Percentiles rank a stretch among this genome's conserved stretches.
phyloP scores from a whole-genome alignment of 2,797 vertebrate species.

The Acanthurus tractus region DNA sequence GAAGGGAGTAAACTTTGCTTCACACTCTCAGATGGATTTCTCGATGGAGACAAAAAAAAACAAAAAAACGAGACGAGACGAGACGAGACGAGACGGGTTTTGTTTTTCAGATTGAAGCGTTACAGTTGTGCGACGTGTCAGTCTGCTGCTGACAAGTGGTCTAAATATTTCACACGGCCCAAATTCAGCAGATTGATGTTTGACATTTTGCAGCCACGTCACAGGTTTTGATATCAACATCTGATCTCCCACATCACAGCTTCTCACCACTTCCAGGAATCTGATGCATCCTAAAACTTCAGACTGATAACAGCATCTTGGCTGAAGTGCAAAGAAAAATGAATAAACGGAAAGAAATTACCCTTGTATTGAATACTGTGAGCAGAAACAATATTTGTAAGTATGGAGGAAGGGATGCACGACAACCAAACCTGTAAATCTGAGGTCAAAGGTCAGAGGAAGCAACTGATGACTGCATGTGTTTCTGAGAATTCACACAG shows the following conservation, averaged over 20 bases:
- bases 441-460: neutral
- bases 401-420: neutral
- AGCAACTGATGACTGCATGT: neutral
- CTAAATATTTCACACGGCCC: slow-evolving; percentile 32
- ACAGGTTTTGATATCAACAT: slow-evolving; percentile 12
- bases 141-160: slow-evolving; percentile 28
- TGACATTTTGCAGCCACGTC: slow-evolving; percentile 32
- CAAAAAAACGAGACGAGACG: neutral
- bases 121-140: neutral
- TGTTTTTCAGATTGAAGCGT: slow-evolving; percentile 1
- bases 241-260: slow-evolving; percentile 1
- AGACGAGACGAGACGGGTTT: slow-evolving; percentile 9
- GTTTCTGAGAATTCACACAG: neutral
- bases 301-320: neutral
- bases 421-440: neutral
- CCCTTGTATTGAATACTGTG: neutral
- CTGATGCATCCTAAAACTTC: slow-evolving; percentile 3
- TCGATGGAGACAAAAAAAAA: slow-evolving; percentile 11
- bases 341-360: neutral
- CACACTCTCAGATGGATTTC: slow-evolving; percentile 50
- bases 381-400: neutral
- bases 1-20: slow-evolving; percentile 40
- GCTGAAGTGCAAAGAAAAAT: slow-evolving; percentile 3
- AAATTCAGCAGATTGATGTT: slow-evolving; percentile 39
- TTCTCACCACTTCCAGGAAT: slow-evolving; percentile 39